Evolutionary conservation across 2,113 vertebrate species (phyloP), one percentile per base, ranked within the genome.

Genomic region (Poeciliopsis retropinna): DNA sequence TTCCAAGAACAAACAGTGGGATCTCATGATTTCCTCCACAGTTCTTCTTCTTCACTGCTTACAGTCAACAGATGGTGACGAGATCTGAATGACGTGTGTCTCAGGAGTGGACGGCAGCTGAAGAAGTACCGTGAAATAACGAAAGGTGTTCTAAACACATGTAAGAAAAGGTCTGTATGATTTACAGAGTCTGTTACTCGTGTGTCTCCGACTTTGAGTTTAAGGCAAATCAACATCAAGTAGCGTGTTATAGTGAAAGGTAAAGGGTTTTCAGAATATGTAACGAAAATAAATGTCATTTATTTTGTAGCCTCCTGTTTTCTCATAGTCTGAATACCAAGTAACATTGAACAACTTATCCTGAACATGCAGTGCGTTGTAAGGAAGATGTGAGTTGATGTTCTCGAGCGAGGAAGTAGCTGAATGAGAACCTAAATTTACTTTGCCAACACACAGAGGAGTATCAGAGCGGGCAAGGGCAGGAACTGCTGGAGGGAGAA

Each of bases 41-140:
- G 61, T 28, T 85, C 66, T 79, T 81, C 68, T 73, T 74, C 64
- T 63, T 76, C 71, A 68, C 81, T 84, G 78, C 80, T 76, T 83
- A 11, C 81, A 67, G 66, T 72, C 71, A 80, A 81, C 81, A 90
- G 79, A 79, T 76, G 67, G 30, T 60, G 22, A 22, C 31, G 28
- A 25, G 17, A 30, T 9, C 22, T 57, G 10, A 47, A 25, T 54
- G 44, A 31, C 31, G 14, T 22, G 8, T 9, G 25, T 15, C 61
- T n/a, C 19, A 41, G 34, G 9, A 41, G 9, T 15, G 27, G 34
- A 8, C 25, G 37, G 60, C 75, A 69, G 22, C 70, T 32, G 37
- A 44, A 65, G 47, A 54, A 60, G 22, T 17, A 75, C 67, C 47
- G 73, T 67, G 69, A 75, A 63, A 77, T 80, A 47, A 84, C 76